A percentile compares a stretch with the other conserved stretches of the same genome.
phyloP scores from a whole-genome alignment of 2,888 invertebrate species.

The Rhagonycha fulva region DNA sequence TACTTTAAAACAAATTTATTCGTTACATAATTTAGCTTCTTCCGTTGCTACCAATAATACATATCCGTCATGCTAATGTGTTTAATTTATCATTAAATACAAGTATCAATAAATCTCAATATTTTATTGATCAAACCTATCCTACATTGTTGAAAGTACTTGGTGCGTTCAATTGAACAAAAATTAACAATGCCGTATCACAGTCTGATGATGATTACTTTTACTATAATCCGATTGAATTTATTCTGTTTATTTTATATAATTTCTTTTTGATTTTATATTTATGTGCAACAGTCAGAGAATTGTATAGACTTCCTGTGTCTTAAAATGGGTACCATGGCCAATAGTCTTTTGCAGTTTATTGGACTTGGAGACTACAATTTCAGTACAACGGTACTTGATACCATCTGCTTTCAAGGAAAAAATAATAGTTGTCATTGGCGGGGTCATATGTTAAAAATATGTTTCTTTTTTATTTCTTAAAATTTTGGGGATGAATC shows the following conservation, averaged over 20 bases:
- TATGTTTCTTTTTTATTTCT: too few species aligned
- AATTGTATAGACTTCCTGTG: too few species aligned
- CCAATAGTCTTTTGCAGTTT: too few species aligned
- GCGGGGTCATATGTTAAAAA: too few species aligned
- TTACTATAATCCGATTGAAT: not conserved
- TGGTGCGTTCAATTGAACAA: not conserved
- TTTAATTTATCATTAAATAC: not conserved
- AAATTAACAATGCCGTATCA: not conserved
- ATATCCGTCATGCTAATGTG: not conserved
- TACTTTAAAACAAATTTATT: too few species aligned
- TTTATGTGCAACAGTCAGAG: not conserved
- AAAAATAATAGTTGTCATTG: too few species aligned
- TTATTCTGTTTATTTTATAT: not conserved
- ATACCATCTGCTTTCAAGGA: not conserved
- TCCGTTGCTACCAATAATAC: not conserved
- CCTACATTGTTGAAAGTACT: not conserved
- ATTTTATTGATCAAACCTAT: not conserved
- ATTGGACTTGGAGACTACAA: too few species aligned
- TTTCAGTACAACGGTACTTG: not conserved
- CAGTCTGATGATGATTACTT: not conserved
- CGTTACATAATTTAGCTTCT: not conserved
- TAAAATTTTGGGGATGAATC: too few species aligned
- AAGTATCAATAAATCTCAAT: not conserved
- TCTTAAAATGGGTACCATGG: too few species aligned
- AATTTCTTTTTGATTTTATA: not conserved